Conservation (phyloP, 2,113 vertebrate genomes). For the Chlamydotis undulata region DNA sequence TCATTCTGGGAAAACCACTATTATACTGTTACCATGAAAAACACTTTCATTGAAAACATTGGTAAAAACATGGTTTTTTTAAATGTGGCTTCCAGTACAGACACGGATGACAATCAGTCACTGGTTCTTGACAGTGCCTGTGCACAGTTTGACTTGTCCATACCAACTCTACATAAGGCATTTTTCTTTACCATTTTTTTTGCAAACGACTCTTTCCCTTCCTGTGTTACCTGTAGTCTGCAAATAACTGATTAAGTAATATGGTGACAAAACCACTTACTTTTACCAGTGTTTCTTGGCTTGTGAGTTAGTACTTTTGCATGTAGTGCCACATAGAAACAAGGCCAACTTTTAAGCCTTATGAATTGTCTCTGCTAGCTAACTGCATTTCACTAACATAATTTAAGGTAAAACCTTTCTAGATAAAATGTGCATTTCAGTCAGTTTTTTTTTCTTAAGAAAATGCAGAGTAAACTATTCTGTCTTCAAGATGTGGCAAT, state of each 20-base stretch:
- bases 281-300: background rate
- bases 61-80: background rate
- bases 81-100: background rate
- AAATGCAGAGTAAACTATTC: background rate
- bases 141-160: background rate
- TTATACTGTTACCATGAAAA: background rate
- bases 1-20: background rate
- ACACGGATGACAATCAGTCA: fast-evolving
- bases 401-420: background rate
- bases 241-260: background rate
- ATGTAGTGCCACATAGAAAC: background rate
- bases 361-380: background rate
- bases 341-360: background rate
- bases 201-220: background rate
- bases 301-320: background rate
- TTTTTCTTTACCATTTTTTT: background rate
- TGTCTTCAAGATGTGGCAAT: background rate
- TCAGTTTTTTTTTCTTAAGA: background rate
- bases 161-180: background rate
- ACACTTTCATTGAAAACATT: background rate
- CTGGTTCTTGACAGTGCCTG: background rate
- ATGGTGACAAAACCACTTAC: background rate
- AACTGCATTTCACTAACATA: background rate
- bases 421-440: background rate
- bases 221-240: background rate